phyloP scores from a whole-genome alignment of 2,888 invertebrate species.

The Aethes cnicana region DNA sequence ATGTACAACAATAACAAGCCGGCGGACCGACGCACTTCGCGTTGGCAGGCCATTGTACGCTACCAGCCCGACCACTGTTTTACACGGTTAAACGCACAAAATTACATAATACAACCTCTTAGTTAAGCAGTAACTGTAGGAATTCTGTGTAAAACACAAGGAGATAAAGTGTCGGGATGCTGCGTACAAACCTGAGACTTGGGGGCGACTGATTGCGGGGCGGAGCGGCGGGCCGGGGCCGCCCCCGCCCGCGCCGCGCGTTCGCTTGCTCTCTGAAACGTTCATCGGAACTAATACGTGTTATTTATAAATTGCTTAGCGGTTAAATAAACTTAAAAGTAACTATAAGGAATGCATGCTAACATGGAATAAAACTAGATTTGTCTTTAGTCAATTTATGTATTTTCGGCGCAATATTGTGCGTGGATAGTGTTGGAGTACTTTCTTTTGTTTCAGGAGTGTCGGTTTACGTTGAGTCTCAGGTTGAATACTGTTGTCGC shows the following conservation, averaged over 20 bases:
- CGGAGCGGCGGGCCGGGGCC: conserved; percentile 57
- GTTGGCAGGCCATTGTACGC: conserved; percentile 47
- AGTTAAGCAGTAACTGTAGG: conserved; percentile 35
- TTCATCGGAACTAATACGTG: conserved; percentile 11
- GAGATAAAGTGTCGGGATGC: conserved; percentile 64
- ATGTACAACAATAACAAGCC: conserved; percentile 61
- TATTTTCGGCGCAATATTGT: background rate
- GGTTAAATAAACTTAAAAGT: no score
- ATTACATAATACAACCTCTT: conserved; percentile 41
- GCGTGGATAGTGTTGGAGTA: background rate
- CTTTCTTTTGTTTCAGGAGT: conserved; percentile 3
- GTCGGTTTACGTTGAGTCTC: conserved; percentile 1
- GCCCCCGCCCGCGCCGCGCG: conserved; percentile 44
- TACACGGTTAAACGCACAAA: conserved; percentile 25
- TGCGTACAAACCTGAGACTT: conserved; percentile 79
- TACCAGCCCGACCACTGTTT: conserved; percentile 14
- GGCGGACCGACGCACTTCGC: conserved; percentile 40
- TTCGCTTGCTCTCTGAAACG: conserved; percentile 45
- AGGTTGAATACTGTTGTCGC: conserved; percentile 8
- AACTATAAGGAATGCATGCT: no score
- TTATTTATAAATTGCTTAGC: no score
- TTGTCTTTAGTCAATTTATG: no score
- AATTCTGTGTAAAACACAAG: conserved; percentile 43
- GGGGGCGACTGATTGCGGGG: conserved; percentile 72
- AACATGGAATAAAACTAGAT: no score